Evolutionary conservation across 2,113 vertebrate species (phyloP).

Genomic region (Dromas ardeola): DNA sequence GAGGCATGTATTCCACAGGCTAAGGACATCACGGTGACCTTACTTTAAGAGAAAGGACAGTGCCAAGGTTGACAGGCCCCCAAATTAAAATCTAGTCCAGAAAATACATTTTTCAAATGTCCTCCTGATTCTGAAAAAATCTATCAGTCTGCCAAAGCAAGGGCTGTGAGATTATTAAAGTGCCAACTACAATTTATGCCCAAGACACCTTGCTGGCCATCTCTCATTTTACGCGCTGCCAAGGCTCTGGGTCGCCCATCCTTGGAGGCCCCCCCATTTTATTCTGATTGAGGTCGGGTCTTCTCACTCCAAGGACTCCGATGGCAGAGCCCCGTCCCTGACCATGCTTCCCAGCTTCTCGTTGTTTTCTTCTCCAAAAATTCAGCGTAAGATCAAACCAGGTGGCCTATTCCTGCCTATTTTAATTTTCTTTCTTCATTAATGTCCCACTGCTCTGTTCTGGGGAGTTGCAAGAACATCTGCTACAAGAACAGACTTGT

Average conservation of each 20-base stretch:
- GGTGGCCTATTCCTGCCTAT: not conserved
- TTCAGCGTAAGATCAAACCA: not conserved
- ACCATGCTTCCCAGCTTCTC: not conserved
- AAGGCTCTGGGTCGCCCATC: not conserved
- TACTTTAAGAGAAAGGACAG: slow-evolving; percentile 20
- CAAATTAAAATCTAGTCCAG: slow-evolving; percentile 27
- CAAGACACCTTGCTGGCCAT: not conserved
- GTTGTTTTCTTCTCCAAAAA: not conserved
- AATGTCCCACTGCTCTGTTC: not conserved
- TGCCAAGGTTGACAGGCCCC: not conserved
- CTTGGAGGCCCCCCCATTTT: not conserved
- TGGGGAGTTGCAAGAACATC: not conserved
- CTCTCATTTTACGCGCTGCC: not conserved
- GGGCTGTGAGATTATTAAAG: slow-evolving; percentile 45
- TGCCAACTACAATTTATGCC: slow-evolving; percentile 55
- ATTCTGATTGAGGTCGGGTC: not conserved
- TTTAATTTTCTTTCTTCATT: slow-evolving; percentile 3
- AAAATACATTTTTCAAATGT: slow-evolving; percentile 49
- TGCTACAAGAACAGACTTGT: not conserved
- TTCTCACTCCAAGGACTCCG: not conserved
- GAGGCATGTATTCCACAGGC: not conserved
- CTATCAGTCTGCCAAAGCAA: slow-evolving; percentile 50
- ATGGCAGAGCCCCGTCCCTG: fast-evolving
- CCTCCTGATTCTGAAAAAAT: slow-evolving; percentile 30
- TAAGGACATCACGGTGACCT: not conserved